Base-by-base conservation (phyloP, 2,888 invertebrate genomes). In the Eupithecia tripunctaria region DNA sequence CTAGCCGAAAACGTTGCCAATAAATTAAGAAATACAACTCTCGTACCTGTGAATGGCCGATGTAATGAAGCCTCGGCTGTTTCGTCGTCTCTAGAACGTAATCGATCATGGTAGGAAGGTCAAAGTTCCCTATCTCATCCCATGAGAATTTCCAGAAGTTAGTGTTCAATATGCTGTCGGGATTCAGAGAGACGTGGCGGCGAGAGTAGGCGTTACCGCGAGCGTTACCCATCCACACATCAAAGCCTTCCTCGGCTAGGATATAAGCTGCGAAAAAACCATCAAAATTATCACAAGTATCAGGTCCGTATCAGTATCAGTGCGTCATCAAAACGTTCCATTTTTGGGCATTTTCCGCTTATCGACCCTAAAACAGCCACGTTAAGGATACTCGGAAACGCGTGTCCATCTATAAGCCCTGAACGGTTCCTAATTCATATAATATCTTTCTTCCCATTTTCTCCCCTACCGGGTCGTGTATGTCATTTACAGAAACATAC, bases 101-200 rank as follows among this genome's bases (percentile, higher is more conserved):
- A 85, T 98, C 97, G 64, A 99, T 96, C 93, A 96, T 97, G 0
- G 97, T 95, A 0, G 98, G 98, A 47, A 98, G 84, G 88, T 99
- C 99, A 77, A 94, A 95, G 72, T 95, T 88, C 0, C 97, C 97
- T 86, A 98, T 97, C 86, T 98, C 96, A 85, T 98, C 97, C 96
- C 97, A 98, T 73, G 97, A 97, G 84, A 96, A 97, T 66, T 94
- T 85, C 97, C 97, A 97, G 85, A 94, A 97, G n/a, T 89, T 85
- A 4, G 86, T 82, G 73, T 93, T 93, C 0, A 89, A 71, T 43
- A 88, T 36, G 10, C 85, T 82, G 14, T 87, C 86, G 0, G 95
- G 91, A 72, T 94, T 87, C 83, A 93, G 80, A 0, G 87, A 86
- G 0, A 85, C 79, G 82, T 97, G 97, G 6, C 85, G 90, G 18